Percentiles rank a stretch among this genome's conserved stretches.
Conservation (phyloP, 2,888 invertebrate species). For the Ectemnius continuus region DNA sequence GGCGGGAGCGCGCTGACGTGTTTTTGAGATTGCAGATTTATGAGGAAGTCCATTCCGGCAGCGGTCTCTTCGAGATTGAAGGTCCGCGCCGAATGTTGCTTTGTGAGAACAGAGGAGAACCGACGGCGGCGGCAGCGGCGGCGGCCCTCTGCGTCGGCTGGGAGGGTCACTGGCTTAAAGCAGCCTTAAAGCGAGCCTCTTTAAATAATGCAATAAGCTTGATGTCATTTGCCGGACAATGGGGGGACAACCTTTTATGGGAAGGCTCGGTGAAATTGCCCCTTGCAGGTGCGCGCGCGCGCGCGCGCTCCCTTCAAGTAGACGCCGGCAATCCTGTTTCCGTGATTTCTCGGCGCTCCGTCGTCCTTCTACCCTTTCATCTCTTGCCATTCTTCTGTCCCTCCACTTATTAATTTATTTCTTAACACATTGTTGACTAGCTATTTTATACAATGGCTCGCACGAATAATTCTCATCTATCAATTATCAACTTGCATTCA, state of each 20-base stretch:
- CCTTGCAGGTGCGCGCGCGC: slow-evolving; percentile 55
- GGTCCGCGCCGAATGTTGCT: slow-evolving; percentile 12
- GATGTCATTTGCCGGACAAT: slow-evolving; percentile 76
- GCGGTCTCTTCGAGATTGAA: slow-evolving; percentile 7
- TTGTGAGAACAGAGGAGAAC: slow-evolving; percentile 34
- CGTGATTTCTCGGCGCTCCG: slow-evolving; percentile 40
- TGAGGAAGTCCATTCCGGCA: slow-evolving; percentile 1
- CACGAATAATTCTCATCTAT: no score
- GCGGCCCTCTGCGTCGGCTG: slow-evolving; percentile 32
- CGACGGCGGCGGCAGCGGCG: slow-evolving; percentile 45
- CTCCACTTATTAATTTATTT: background rate
- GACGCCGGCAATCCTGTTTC: slow-evolving; percentile 47
- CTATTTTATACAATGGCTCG: no score
- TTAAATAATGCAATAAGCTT: slow-evolving; percentile 77
- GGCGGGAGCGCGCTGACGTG: background rate
- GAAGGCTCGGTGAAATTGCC: slow-evolving; percentile 63
- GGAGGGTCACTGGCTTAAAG: slow-evolving; percentile 61
- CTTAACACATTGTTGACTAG: background rate
- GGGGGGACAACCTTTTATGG: slow-evolving; percentile 57
- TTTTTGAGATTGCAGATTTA: slow-evolving; percentile 13
- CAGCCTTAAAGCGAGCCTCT: slow-evolving; percentile 70
- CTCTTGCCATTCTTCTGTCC: slow-evolving; percentile 8
- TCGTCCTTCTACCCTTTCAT: slow-evolving; percentile 11
- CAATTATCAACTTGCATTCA: no score
- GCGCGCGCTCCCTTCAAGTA: slow-evolving; percentile 26